Percentiles rank a stretch among this genome's conserved stretches.
Conservation (phyloP, 2,888 invertebrate genomes). For the Perizoma affinitatum region DNA sequence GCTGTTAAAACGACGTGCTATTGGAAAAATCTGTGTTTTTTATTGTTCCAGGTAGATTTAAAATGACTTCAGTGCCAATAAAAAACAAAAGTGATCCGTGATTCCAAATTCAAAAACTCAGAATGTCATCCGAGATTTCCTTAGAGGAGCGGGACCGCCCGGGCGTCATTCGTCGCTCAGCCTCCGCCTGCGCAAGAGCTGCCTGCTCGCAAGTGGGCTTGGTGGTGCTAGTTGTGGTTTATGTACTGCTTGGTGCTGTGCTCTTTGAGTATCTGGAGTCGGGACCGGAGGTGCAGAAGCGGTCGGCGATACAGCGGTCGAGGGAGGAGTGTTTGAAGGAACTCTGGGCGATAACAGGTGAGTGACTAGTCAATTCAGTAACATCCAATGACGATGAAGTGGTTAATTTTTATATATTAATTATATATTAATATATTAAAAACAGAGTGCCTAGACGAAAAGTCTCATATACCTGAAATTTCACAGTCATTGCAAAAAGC, state of each 20-base stretch:
- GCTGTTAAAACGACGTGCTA: too few species aligned
- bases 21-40: not conserved
- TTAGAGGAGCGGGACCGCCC: conserved; percentile 72
- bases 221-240: conserved; percentile 88
- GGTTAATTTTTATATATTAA: too few species aligned
- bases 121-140: conserved; percentile 79
- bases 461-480: too few species aligned
- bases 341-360: conserved; percentile 92
- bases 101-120: conserved; percentile 30
- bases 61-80: conserved; percentile 36
- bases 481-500: too few species aligned
- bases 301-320: conserved; percentile 85
- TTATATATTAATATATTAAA: too few species aligned
- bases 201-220: conserved; percentile 88
- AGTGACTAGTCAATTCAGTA: conserved; percentile 42
- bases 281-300: conserved; percentile 86
- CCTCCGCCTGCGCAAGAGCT: conserved; percentile 77
- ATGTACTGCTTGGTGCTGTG: conserved; percentile 89
- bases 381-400: too few species aligned
- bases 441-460: too few species aligned
- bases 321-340: conserved; percentile 88
- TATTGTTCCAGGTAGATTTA: conserved; percentile 22
- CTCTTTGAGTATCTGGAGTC: conserved; percentile 90
- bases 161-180: conserved; percentile 60
- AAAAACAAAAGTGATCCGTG: conserved; percentile 41